phyloP scores from a whole-genome alignment of 2,888 invertebrate genomes.

The Chironomus tentans region DNA sequence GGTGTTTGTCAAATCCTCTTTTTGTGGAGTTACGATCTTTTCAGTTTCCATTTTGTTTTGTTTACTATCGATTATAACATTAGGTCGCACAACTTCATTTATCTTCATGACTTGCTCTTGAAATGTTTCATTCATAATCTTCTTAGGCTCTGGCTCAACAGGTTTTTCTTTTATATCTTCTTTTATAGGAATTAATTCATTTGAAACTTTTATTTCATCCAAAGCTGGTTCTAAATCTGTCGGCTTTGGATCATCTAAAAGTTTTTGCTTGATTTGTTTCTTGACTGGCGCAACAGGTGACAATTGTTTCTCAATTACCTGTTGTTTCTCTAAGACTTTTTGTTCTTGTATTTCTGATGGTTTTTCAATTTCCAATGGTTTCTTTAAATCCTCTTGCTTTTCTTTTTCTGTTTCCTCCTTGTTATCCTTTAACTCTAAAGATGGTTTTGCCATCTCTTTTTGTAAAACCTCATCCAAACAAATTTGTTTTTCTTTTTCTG shows the following conservation, averaged over 20 bases:
- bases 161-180: neutral
- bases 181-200: neutral
- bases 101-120: slow-evolving; percentile 28
- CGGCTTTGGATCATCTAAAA: neutral
- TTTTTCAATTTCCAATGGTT: neutral
- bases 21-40: neutral
- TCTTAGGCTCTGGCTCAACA: neutral
- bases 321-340: neutral
- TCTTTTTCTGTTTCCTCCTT: no score
- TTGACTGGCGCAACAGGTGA: neutral
- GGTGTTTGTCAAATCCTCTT: neutral
- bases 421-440: no score
- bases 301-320: neutral
- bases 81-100: slow-evolving; percentile 30
- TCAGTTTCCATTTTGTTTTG: neutral
- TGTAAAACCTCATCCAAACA: no score
- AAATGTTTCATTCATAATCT: neutral
- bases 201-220: neutral
- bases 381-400: neutral
- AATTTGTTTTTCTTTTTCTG: neutral
- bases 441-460: no score
- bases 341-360: neutral
- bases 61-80: slow-evolving; percentile 30
- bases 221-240: neutral
- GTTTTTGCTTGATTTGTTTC: slow-evolving; percentile 15